A percentile compares a stretch with the other conserved stretches of the same genome.
These are phyloP conservation scores for Sthenelais limicola DNA, from an alignment of 2,888 invertebrate species.

Conservation along the genomic window DNA sequence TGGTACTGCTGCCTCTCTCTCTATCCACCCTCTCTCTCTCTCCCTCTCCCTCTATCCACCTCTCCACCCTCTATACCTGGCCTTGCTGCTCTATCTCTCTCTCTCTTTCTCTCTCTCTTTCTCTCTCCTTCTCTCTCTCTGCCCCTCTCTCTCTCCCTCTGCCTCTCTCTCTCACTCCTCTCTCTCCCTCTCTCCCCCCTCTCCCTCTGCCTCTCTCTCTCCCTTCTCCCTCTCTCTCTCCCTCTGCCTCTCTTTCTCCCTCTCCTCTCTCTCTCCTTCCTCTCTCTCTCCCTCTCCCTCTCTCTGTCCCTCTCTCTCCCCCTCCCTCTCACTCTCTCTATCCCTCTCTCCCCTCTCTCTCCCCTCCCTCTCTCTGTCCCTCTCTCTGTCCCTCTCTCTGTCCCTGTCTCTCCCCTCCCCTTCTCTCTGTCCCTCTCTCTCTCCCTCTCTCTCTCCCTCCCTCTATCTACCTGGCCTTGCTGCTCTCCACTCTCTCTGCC, in stretches of 20 bases:
- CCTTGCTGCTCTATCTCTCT: background rate
- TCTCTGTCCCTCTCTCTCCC: background rate
- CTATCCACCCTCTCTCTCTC: background rate
- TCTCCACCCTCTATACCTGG: background rate
- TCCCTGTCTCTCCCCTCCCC: too few species aligned
- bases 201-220: background rate
- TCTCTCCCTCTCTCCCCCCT: background rate
- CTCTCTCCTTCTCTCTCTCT: background rate
- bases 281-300: background rate
- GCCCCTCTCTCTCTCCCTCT: background rate
- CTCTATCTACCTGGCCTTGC: too few species aligned
- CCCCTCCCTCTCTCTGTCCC: background rate
- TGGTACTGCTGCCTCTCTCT: background rate
- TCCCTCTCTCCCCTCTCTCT: background rate
- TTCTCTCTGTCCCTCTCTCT: too few species aligned
- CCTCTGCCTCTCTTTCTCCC: background rate
- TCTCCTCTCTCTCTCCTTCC: background rate
- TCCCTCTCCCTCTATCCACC: background rate
- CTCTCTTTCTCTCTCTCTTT: background rate
- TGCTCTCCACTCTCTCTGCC: too few species aligned
- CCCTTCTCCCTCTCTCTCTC: conserved; percentile 4
- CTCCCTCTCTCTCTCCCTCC: too few species aligned
- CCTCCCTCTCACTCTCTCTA: background rate
- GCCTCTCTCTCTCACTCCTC: background rate
- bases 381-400: too few species aligned